A percentile compares a stretch with the other conserved stretches of the same genome.
phyloP scores from a whole-genome alignment of 64 coral and sea anemone species.

The Montipora capricornis region DNA sequence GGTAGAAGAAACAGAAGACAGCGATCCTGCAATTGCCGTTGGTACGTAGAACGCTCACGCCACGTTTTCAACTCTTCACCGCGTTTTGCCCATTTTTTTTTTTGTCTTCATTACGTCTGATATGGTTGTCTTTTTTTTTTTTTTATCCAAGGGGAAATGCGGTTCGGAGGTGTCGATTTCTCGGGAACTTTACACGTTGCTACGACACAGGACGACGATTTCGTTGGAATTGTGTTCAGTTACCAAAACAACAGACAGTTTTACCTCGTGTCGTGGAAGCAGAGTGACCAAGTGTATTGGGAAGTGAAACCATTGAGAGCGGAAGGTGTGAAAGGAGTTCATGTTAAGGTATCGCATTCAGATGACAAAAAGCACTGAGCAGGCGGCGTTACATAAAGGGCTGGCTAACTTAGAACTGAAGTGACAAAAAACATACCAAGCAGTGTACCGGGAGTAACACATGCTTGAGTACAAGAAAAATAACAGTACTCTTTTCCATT shows the following conservation, averaged over 20 bases:
- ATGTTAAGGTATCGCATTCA: constrained; percentile 78
- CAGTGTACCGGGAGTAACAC: too few species aligned
- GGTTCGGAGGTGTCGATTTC: constrained; percentile 93
- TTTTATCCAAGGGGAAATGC: constrained; percentile 27
- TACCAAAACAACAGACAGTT: constrained; percentile 77
- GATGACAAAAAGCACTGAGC: neutral
- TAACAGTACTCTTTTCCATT: too few species aligned
- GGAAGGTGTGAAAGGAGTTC: constrained; percentile 60
- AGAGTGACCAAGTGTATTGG: constrained; percentile 70
- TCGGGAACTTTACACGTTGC: constrained; percentile 81
- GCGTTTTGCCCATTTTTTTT: too few species aligned
- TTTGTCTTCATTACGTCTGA: neutral
- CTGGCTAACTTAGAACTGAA: too few species aligned
- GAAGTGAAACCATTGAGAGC: constrained; percentile 76
- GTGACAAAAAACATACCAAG: too few species aligned
- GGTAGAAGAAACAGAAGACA: constrained; percentile 79
- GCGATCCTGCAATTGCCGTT: constrained; percentile 84
- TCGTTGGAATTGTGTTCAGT: constrained; percentile 88
- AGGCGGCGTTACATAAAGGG: too few species aligned
- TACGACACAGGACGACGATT: constrained; percentile 83
- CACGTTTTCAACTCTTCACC: too few species aligned
- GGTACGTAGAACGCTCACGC: constrained; percentile 47
- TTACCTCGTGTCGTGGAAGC: constrained; percentile 88
- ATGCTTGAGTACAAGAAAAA: too few species aligned
- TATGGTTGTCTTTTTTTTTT: neutral